These are phyloP conservation scores for Urocyon cinereoargenteus DNA, from an alignment of 2,797 vertebrate genomes.

Conservation along the genomic window DNA sequence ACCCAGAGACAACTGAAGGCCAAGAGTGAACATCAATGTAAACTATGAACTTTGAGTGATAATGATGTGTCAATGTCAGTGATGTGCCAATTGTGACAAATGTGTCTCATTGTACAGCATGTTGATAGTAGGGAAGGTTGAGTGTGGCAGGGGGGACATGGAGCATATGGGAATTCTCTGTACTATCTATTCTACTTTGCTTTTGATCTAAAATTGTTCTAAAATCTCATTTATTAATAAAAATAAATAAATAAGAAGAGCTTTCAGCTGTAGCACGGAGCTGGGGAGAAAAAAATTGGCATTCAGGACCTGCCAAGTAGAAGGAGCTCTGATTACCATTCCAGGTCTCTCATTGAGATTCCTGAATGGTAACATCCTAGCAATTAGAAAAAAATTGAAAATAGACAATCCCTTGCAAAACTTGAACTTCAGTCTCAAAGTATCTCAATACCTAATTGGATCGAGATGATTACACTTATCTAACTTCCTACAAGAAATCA, in stretches of 20 bases:
- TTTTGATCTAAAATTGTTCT: not conserved
- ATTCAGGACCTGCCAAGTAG: not conserved
- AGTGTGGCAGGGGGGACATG: no score
- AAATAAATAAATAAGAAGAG: not conserved
- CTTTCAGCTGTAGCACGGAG: not conserved
- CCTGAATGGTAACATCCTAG: not conserved
- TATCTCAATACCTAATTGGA: not conserved
- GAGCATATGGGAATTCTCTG: not conserved
- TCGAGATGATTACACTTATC: not conserved
- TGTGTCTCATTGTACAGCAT: not conserved
- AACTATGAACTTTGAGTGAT: not conserved
- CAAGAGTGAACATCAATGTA: not conserved
- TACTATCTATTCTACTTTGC: not conserved
- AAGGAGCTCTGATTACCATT: not conserved
- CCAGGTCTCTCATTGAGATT: not conserved
- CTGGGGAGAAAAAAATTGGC: not conserved
- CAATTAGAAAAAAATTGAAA: constrained; percentile 15
- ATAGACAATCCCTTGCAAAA: not conserved
- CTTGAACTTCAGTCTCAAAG: not conserved
- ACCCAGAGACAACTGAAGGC: not conserved
- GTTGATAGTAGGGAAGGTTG: not conserved
- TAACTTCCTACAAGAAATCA: not conserved
- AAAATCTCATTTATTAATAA: not conserved
- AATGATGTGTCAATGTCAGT: not conserved
- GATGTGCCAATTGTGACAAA: not conserved